Conservation (phyloP, 1,140 invertebrate species). For the Drosophila tropicalis region DNA sequence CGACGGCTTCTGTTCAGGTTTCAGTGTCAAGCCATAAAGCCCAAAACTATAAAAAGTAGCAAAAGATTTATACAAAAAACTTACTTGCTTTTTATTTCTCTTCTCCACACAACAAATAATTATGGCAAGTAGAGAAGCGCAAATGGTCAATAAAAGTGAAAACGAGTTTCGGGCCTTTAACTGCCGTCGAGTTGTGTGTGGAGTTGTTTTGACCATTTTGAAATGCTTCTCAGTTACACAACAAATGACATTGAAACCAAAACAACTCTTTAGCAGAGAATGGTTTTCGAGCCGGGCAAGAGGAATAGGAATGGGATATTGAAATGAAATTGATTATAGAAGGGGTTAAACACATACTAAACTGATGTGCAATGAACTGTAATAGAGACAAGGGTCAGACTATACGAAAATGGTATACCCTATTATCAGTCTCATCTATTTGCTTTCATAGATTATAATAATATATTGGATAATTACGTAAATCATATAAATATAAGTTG, state of each 20-base stretch:
- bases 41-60: constrained; percentile 50
- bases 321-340: not conserved
- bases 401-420: not conserved
- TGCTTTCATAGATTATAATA: too few species aligned
- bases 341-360: not conserved
- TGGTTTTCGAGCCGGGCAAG: too few species aligned
- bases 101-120: constrained; percentile 44
- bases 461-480: too few species aligned
- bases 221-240: constrained; percentile 51
- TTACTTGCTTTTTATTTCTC: constrained; percentile 20
- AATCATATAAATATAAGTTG: too few species aligned
- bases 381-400: not conserved
- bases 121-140: constrained; percentile 65
- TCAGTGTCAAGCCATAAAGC: constrained; percentile 61
- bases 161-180: constrained; percentile 61
- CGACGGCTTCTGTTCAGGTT: constrained; percentile 41
- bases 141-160: constrained; percentile 79
- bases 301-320: not conserved
- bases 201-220: constrained; percentile 39
- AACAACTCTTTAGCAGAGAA: not conserved
- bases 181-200: constrained; percentile 8
- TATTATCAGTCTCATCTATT: not conserved
- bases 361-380: constrained; percentile 11
- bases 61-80: constrained; percentile 47
- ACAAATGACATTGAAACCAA: constrained; percentile 70